These are phyloP conservation scores for Rhamnusium bicolor DNA, from an alignment of 2,888 invertebrate genomes.

Conservation along the genomic window DNA sequence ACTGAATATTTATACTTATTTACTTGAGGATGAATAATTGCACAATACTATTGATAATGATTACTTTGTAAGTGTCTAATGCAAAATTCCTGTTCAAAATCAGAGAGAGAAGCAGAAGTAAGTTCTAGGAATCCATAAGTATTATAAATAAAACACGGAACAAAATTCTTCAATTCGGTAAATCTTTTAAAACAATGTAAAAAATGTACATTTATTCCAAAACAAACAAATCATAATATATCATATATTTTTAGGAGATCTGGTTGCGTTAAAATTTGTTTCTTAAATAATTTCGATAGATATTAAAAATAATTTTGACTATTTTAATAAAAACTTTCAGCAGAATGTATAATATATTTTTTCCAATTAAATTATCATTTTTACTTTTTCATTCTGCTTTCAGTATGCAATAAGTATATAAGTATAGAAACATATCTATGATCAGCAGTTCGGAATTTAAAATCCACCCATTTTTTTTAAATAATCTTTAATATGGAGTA, in stretches of 20 bases:
- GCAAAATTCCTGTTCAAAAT: constrained; percentile 3
- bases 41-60: background rate
- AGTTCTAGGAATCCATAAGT: constrained; percentile 2
- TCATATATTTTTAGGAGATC: background rate
- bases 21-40: too few species aligned
- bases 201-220: background rate
- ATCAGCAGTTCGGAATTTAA: background rate
- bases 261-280: too few species aligned
- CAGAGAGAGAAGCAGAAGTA: background rate
- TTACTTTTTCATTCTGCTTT: background rate
- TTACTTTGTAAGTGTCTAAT: background rate
- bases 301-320: constrained; percentile 7
- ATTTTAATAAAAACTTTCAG: background rate
- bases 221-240: background rate
- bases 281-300: background rate
- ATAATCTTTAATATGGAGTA: too few species aligned
- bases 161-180: constrained; percentile 12
- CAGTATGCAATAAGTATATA: constrained; percentile 11
- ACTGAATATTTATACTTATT: too few species aligned
- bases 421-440: background rate
- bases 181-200: background rate
- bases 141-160: constrained; percentile 8
- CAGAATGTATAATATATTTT: background rate
- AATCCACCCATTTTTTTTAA: too few species aligned
- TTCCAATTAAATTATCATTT: background rate